These are phyloP conservation scores for Camptogramma bilineatum DNA, from an alignment of 2,888 invertebrate genomes.

Conservation along the genomic window DNA sequence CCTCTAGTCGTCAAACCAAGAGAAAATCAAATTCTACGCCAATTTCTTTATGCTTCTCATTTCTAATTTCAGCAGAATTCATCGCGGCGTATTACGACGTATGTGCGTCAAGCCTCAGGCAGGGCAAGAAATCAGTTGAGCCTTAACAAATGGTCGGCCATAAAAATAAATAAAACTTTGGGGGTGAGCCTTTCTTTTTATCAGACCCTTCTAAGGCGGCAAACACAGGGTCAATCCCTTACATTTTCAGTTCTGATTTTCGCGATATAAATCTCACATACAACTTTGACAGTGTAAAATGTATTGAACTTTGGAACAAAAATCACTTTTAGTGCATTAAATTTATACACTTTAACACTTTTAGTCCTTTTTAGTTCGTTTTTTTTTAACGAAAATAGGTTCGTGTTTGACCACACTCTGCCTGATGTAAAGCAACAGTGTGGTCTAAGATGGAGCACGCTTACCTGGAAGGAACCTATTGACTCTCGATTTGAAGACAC, in stretches of 20 bases:
- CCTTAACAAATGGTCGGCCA: slow-evolving; percentile 65
- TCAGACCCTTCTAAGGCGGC: slow-evolving; percentile 56
- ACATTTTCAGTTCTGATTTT: slow-evolving; percentile 56
- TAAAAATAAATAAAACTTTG: slow-evolving; percentile 74
- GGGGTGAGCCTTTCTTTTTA: slow-evolving; percentile 58
- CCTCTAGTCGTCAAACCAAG: background rate
- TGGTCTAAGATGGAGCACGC: too few relatives aligned
- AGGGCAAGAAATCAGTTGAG: slow-evolving; percentile 59
- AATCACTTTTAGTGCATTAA: too few relatives aligned
- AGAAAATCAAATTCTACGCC: background rate
- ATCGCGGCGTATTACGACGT: slow-evolving; percentile 9
- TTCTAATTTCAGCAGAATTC: slow-evolving; percentile 7
- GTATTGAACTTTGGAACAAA: background rate
- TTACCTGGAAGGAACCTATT: too few relatives aligned
- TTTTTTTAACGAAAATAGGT: too few relatives aligned
- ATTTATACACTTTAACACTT: too few relatives aligned
- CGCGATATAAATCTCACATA: slow-evolving; percentile 52
- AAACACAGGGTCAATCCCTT: slow-evolving; percentile 58
- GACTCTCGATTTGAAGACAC: too few relatives aligned
- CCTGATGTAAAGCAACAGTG: too few relatives aligned
- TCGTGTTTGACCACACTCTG: too few relatives aligned
- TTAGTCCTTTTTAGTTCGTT: too few relatives aligned
- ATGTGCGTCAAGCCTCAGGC: slow-evolving; percentile 31
- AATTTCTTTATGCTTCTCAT: background rate
- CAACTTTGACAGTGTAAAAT: background rate